phyloP scores from a whole-genome alignment of 2,113 vertebrate genomes.

The Hymenochirus boettgeri region DNA sequence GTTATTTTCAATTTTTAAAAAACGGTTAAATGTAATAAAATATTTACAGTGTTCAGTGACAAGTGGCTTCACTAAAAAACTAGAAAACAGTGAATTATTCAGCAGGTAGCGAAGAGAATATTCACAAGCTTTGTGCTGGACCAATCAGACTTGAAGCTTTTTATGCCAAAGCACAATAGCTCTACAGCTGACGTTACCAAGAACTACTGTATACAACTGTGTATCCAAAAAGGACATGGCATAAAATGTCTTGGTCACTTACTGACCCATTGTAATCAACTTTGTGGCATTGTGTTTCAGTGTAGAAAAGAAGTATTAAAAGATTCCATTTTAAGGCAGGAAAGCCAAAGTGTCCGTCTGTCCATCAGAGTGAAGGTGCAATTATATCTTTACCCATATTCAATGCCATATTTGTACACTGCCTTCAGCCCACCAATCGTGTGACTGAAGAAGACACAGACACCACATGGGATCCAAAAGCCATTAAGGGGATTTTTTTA shows the following conservation, averaged over 20 bases:
- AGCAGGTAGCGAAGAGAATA: background rate
- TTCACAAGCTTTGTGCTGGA: background rate
- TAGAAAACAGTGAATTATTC: background rate
- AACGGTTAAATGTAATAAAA: background rate
- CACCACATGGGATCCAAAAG: too few species aligned
- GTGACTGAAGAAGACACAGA: too few species aligned
- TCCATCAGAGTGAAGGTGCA: background rate
- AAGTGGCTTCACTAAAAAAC: background rate
- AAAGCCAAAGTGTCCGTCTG: background rate
- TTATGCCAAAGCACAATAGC: too few species aligned
- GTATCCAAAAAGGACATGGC: background rate
- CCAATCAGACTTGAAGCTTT: background rate
- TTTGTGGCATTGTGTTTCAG: background rate
- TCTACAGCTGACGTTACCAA: background rate
- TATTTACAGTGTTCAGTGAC: constrained; percentile 18
- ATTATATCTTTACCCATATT: background rate
- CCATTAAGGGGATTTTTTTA: background rate
- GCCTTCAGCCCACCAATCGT: background rate
- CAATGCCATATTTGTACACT: background rate
- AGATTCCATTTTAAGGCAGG: constrained; percentile 6
- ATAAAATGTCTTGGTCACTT: background rate
- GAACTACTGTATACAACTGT: background rate
- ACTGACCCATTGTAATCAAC: background rate
- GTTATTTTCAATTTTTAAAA: background rate
- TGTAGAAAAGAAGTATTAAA: background rate